Conservation (phyloP, 2,888 invertebrate species). For the Apodemia duryi region DNA sequence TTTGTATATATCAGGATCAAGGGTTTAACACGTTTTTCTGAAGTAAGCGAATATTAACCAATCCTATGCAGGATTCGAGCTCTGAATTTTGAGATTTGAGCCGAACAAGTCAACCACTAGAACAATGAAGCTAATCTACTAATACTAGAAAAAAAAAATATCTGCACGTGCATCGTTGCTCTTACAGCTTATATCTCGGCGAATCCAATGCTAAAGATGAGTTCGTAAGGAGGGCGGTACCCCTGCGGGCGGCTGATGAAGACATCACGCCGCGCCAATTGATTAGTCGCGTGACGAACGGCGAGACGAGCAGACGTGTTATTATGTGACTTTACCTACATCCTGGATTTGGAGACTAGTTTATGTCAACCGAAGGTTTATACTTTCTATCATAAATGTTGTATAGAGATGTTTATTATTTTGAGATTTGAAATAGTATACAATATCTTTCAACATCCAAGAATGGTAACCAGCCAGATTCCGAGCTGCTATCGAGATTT, state of each 20-base stretch:
- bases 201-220: constrained; percentile 29
- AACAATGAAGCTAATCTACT: background rate
- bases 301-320: constrained; percentile 57
- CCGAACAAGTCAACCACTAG: too few relatives aligned
- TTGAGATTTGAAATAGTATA: too few relatives aligned
- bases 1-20: too few relatives aligned
- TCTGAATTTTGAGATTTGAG: too few relatives aligned
- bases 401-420: too few relatives aligned
- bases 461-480: too few relatives aligned
- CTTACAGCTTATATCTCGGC: constrained; percentile 20
- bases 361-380: background rate
- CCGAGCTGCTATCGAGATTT: too few relatives aligned
- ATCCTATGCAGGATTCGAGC: too few relatives aligned
- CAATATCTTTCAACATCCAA: too few relatives aligned
- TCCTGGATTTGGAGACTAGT: background rate
- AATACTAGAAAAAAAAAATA: background rate
- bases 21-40: too few relatives aligned
- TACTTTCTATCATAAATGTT: too few relatives aligned
- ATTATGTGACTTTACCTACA: constrained; percentile 61
- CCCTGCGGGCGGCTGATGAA: constrained; percentile 74
- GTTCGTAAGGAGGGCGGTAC: constrained; percentile 63
- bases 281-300: constrained; percentile 75
- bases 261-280: constrained; percentile 76
- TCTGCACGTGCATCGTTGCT: background rate
- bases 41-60: too few relatives aligned